These are phyloP conservation scores for Caenorhabditis becei DNA, from an alignment of 2,888 invertebrate genomes.

Conservation along the genomic window DNA sequence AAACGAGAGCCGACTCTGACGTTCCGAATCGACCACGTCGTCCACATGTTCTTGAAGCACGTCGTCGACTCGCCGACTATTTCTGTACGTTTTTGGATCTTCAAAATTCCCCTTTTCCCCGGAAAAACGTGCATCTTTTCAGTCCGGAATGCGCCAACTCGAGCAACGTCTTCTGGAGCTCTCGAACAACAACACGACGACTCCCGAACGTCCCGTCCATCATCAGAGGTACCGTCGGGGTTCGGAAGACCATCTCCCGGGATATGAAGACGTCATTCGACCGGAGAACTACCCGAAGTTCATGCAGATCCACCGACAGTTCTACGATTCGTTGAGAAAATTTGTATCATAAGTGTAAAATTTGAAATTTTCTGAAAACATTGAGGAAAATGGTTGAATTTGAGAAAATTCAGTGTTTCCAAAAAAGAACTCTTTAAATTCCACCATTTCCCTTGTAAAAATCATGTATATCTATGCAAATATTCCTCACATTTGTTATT, in stretches of 20 bases:
- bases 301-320: slow-evolving; percentile 41
- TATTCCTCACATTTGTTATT: neutral
- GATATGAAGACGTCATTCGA: slow-evolving; percentile 26
- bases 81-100: slow-evolving; percentile 25
- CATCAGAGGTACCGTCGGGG: slow-evolving; percentile 22
- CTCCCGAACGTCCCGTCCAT: slow-evolving; percentile 13
- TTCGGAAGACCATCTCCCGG: slow-evolving; percentile 9
- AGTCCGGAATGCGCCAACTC: slow-evolving; percentile 26
- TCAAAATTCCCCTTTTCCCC: no score
- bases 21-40: slow-evolving; percentile 39
- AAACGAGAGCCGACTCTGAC: slow-evolving; percentile 32
- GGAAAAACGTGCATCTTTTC: neutral
- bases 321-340: slow-evolving; percentile 44
- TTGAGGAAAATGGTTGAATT: no score
- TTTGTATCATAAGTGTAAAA: slow-evolving; percentile 10
- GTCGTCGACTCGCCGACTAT: slow-evolving; percentile 44
- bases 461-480: slow-evolving; percentile 2
- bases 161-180: slow-evolving; percentile 31
- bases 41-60: slow-evolving; percentile 49
- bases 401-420: no score
- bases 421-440: no score
- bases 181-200: slow-evolving; percentile 37
- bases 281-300: slow-evolving; percentile 43
- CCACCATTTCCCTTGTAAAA: no score
- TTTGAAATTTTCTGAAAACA: no score